Base-by-base conservation (phyloP, 2,113 vertebrate species). In the Notiomystis cincta region DNA sequence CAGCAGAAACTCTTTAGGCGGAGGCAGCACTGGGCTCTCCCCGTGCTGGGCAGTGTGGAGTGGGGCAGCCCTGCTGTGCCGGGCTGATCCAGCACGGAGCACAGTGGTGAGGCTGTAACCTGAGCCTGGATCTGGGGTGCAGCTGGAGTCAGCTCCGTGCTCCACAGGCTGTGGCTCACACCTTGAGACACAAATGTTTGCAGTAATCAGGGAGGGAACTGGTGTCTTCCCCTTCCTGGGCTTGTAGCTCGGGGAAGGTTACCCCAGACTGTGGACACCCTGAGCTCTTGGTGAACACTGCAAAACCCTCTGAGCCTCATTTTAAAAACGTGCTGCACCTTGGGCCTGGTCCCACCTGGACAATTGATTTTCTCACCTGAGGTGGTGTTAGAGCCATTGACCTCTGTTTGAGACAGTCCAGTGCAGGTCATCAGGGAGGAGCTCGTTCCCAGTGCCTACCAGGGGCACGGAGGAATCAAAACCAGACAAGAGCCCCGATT, bases 401-500 rank as follows among this genome's bases (percentile, higher is more conserved):
- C 22, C 45, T 61, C 56, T 6, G 35, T 90, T 69, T 30, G n/a
- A 31, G 33, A 50, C 23, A 1, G 10, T 48, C 51, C 4, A 7
- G 24, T n/a, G 5, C 18, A 19, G 28, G 64, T 6, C 53, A 5
- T 5, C 7, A 7, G 10, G 17, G 15, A 14, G 37, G 15, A 69
- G 47, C 15, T 70, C 33, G 6, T 28, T 84, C 22, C 22, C 54
- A 19, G 28, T 2, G n/a, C 25, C 42, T 42, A 4, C 11, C 33
- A 42, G 62, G 33, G 53, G 10, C 28, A 47, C 27, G 12, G 64
- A 40, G 37, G 8, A 9, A 44, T 47, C 19, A 4, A 62, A 81
- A 78, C 5, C 38, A 53, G 65, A 7, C 16, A 22, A 11, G 33
- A 72, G 22, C 25, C 33, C 27, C 0, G 0, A 0, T 37, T 47